These are phyloP conservation scores for Esperia sulphurella DNA, from an alignment of 2,888 invertebrate genomes.

Conservation along the genomic window DNA sequence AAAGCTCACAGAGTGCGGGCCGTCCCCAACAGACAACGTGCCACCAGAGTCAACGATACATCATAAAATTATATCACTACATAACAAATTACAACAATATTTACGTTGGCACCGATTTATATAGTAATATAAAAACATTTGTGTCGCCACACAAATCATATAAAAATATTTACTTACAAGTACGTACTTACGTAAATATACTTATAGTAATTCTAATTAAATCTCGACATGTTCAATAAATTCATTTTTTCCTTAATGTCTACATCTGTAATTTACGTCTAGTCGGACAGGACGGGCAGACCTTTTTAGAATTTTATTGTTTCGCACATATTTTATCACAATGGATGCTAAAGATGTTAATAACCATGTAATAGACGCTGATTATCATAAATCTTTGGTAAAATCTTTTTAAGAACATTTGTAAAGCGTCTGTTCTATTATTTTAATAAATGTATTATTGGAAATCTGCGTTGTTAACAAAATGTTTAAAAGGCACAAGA, in stretches of 20 bases:
- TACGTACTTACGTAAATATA: constrained; percentile 70
- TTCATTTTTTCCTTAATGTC: constrained; percentile 60
- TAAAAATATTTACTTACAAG: constrained; percentile 74
- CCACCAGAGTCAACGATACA: constrained; percentile 68
- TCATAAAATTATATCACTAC: constrained; percentile 74
- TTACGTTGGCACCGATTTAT: constrained; percentile 77
- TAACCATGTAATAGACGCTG: constrained; percentile 1
- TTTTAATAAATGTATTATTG: background rate
- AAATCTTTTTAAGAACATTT: constrained; percentile 14
- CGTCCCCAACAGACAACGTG: constrained; percentile 37
- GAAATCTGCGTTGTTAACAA: constrained; percentile 9
- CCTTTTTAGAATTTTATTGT: constrained; percentile 13
- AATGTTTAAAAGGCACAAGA: constrained; percentile 24
- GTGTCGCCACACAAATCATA: constrained; percentile 66
- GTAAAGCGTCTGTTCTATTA: background rate
- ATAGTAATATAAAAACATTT: constrained; percentile 71
- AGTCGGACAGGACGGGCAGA: constrained; percentile 43
- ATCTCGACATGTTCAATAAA: constrained; percentile 72
- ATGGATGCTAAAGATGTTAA: constrained; percentile 5
- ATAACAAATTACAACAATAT: constrained; percentile 78
- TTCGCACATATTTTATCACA: background rate
- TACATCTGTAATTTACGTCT: constrained; percentile 60
- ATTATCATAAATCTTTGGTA: constrained; percentile 38
- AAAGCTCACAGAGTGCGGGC: constrained; percentile 54
- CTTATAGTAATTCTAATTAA: constrained; percentile 66